Evolutionary conservation across 2,888 invertebrate species (phyloP), one percentile per base, ranked within the genome.

Genomic region (Ichneumoninae sp.): DNA sequence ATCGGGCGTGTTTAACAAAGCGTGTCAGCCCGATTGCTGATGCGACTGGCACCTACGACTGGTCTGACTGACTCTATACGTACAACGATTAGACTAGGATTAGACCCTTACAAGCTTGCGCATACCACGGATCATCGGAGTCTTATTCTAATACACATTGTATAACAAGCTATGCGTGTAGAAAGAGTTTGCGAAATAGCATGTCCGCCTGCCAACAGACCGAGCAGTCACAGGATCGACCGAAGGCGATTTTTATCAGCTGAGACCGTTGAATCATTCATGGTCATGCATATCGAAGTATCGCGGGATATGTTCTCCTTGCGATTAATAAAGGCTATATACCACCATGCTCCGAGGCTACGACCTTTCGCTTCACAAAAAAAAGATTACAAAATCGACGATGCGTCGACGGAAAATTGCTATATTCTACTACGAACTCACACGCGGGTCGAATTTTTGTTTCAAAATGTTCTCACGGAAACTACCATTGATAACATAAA

Each of bases 21-120:
- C 76, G 69, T 33, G 54, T 70, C 63, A 65, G 16, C 52, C 74
- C 65, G 33, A 13, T 73, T 68, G 68, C 44, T 81, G 73, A 81
- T 81, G 81, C 77, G 74, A 84, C 33, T 50, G 30, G 44, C 10
- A 65, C 22, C 13, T 74, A 81, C 74, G 69, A 69, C 68, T 69
- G 63, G 63, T 74, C 68, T 63, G 68, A 26, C 36, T 77, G 33
- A 47, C 76, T 7, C n/a, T 71, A 65, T 79, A 47, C 40, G 47
- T 47, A 22, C 60, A 44, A 57, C 81, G 77, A 82, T 84, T 85
- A 85, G 82, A 79, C 66, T 60, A 47, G 65, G 63, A 77, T 81
- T 81, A 78, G 84, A 82, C 54, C 60, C 66, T 85, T 71, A 74
- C 70, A 77, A 85, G 81, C 71, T 82, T 75, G 78, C 78, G 52